Percentiles rank a stretch among this genome's conserved stretches.
Evolutionary conservation across 2,888 invertebrate species (phyloP).

Genomic region (Euproctis similis): DNA sequence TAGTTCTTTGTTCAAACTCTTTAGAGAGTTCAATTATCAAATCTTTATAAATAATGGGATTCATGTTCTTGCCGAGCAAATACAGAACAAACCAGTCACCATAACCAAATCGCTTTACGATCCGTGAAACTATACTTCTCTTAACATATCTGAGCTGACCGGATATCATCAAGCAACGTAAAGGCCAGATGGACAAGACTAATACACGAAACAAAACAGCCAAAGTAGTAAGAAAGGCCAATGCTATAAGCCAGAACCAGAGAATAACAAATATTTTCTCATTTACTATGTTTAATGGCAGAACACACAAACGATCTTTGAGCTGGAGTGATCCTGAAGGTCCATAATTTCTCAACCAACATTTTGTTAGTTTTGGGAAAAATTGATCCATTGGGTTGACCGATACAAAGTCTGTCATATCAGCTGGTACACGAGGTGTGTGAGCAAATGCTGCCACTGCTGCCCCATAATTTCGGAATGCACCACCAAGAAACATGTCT

Average conservation of each 20-base stretch:
- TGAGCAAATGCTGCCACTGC: slow-evolving; percentile 63
- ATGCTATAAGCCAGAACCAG: slow-evolving; percentile 83
- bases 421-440: slow-evolving; percentile 42
- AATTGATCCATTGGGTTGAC: slow-evolving; percentile 80
- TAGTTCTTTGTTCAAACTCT: slow-evolving; percentile 45
- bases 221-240: slow-evolving; percentile 77
- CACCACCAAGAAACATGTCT: slow-evolving; percentile 78
- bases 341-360: slow-evolving; percentile 76
- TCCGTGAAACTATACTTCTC: slow-evolving; percentile 63
- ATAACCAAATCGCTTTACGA: slow-evolving; percentile 73
- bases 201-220: slow-evolving; percentile 80
- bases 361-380: slow-evolving; percentile 82
- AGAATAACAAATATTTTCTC: slow-evolving; percentile 85
- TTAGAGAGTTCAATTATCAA: slow-evolving; percentile 73
- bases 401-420: slow-evolving; percentile 46
- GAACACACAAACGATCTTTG: slow-evolving; percentile 81
- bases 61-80: slow-evolving; percentile 85
- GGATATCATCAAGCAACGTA: slow-evolving; percentile 78
- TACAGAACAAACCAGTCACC: slow-evolving; percentile 88
- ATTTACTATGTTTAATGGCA: slow-evolving; percentile 86
- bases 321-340: slow-evolving; percentile 74
- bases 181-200: slow-evolving; percentile 70
- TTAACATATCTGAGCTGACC: slow-evolving; percentile 76
- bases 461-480: slow-evolving; percentile 78
- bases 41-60: slow-evolving; percentile 80